Conservation (phyloP, 2,797 vertebrate species). For the Rhodeus uyekii region DNA sequence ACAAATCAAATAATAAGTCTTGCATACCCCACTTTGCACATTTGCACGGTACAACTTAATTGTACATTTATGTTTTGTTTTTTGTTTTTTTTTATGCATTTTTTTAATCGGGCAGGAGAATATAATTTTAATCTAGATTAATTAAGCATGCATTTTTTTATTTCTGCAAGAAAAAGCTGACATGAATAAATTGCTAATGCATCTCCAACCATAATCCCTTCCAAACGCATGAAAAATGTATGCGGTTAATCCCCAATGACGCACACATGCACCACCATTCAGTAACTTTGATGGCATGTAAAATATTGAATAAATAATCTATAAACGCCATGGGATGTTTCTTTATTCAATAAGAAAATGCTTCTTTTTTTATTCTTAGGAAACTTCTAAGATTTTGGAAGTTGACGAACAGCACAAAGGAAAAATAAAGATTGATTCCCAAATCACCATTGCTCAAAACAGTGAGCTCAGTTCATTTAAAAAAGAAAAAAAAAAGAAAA, state of each 20-base stretch:
- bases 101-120: background rate
- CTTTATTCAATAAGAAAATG: background rate
- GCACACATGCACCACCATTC: background rate
- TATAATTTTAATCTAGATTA: background rate
- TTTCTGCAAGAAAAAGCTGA: background rate
- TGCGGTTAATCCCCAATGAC: background rate
- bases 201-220: background rate
- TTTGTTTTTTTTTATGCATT: background rate
- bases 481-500: no score
- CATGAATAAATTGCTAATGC: background rate
- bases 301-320: constrained; percentile 8
- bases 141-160: background rate
- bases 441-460: background rate
- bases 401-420: background rate
- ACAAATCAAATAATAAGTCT: no score
- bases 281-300: background rate
- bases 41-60: background rate
- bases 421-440: background rate
- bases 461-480: background rate
- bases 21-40: background rate
- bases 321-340: background rate
- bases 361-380: background rate
- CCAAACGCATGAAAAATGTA: background rate
- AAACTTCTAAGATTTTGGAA: background rate
- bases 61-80: no score